Evolutionary conservation across 2,888 invertebrate species (phyloP), one percentile per base, ranked within the genome.

Genomic region (Meteorus colon): DNA sequence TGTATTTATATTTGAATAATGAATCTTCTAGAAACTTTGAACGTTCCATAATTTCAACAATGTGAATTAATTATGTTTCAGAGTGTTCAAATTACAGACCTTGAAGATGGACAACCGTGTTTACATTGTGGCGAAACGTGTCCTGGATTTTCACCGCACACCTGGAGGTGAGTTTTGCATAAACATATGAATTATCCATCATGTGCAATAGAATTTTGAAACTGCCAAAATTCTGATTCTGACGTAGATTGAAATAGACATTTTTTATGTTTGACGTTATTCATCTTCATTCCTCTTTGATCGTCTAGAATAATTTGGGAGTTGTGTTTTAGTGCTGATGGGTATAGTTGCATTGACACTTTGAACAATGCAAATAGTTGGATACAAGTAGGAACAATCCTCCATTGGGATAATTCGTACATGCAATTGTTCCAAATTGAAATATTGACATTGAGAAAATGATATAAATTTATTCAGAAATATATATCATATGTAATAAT

Each of bases 51-150:
- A 2, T 41, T 8, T 41, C 8, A 10, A 41, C 41, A 24, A 29
- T 48, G 8, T 62, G 27, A 48, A 8, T 45, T 48, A 66, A 59
- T 85, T 83, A 84, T 81, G 78, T 92, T 92, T 2, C 93, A 97
- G 97, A 96, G 95, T 81, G 95, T 96, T 78, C 92, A 96, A 85
- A 95, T 97, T 86, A 94, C 95, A 86, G 97, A 97, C 90, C 92
- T 95, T 70, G 96, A 96, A 79, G 95, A 95, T 82, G 97, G 96
- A 31, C 95, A 96, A 84, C 95, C 96, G 59, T 97, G 97, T 86
- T 93, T 95, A 86, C 93, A 94, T 86, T 97, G 97, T 88, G 94
- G 93, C 75, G 94, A 95, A 85, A 91, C 93, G 78, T 97, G 97
- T 89, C 92, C 94, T 16, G 97, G 97, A 67, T 97, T 96, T 90